These are phyloP conservation scores for Cyrtodaria siliqua DNA, from an alignment of 2,888 invertebrate species.

Conservation along the genomic window DNA sequence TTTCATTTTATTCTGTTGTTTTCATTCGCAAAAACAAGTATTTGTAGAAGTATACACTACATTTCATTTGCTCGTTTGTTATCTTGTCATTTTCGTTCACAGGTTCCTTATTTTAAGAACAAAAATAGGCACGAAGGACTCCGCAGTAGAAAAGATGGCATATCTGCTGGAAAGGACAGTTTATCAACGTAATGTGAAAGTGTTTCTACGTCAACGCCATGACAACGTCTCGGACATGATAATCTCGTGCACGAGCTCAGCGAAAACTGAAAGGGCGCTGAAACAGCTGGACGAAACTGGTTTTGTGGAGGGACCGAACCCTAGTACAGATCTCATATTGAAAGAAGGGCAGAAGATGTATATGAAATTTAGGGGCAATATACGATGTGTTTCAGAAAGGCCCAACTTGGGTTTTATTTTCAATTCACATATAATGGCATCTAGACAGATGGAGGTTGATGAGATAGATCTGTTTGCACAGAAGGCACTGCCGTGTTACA, in stretches of 20 bases:
- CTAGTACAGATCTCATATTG: conserved; percentile 74
- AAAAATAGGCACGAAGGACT: conserved; percentile 54
- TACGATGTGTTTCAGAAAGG: conserved; percentile 61
- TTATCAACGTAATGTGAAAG: conserved; percentile 68
- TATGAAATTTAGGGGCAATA: conserved; percentile 81
- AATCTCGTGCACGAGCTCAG: conserved; percentile 67
- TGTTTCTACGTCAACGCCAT: conserved; percentile 77
- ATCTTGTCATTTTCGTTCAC: too few relatives aligned
- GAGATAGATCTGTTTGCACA: conserved; percentile 83
- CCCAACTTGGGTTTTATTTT: conserved; percentile 66
- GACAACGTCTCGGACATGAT: conserved; percentile 70
- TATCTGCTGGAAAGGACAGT: conserved; percentile 67
- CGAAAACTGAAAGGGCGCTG: conserved; percentile 69
- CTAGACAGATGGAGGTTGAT: conserved; percentile 70
- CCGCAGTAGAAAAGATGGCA: conserved; percentile 72
- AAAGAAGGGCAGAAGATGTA: conserved; percentile 81
- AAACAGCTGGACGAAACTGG: conserved; percentile 71
- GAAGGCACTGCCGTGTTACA: conserved; percentile 79
- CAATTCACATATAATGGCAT: conserved; percentile 77
- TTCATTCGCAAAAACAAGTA: too few relatives aligned
- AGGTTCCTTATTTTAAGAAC: conserved; percentile 77
- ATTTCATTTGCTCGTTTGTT: too few relatives aligned
- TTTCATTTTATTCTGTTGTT: too few relatives aligned
- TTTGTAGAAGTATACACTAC: too few relatives aligned
- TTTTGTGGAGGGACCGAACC: conserved; percentile 77